Conservation (phyloP, 1,140 invertebrate genomes). For the Platyscapa corneri region DNA sequence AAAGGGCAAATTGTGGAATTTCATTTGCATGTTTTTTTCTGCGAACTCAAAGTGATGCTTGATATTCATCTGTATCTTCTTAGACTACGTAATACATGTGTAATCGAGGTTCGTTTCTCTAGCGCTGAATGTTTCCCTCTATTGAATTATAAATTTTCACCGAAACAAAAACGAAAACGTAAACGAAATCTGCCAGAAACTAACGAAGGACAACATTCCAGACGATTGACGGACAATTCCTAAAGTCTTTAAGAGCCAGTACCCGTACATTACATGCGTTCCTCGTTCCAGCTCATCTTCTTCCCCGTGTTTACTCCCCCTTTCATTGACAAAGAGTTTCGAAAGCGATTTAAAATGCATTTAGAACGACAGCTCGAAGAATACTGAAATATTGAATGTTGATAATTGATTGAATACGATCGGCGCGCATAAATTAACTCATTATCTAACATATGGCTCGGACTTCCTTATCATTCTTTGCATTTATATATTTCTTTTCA, state of each 20-base stretch:
- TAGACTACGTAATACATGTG: neutral
- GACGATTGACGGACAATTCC: conserved; percentile 44
- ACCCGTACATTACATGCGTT: neutral
- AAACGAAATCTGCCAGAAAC: conserved; percentile 19
- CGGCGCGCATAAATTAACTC: conserved; percentile 27
- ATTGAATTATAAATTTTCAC: conserved; percentile 9
- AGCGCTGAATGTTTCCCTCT: conserved; percentile 14
- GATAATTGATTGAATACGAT: conserved; percentile 23
- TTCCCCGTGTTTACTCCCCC: neutral
- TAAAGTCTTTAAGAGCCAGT: conserved; percentile 39
- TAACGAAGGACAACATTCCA: conserved; percentile 47
- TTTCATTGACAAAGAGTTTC: conserved; percentile 2
- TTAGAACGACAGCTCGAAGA: conserved; percentile 30
- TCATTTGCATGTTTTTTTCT: too few species aligned
- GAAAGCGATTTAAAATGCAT: conserved; percentile 39
- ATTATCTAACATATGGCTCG: conserved; percentile 31
- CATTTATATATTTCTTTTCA: conserved; percentile 43
- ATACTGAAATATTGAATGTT: conserved; percentile 24
- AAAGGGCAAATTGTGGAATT: too few species aligned
- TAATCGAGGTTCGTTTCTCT: conserved; percentile 3
- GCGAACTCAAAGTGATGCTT: neutral
- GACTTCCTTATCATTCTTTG: conserved; percentile 44
- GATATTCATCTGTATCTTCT: conserved; percentile 2
- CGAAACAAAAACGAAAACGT: conserved; percentile 2
- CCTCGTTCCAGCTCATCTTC: conserved; percentile 25